Evolutionary conservation across 2,113 vertebrate genomes (phyloP).

Genomic region (Panthera leo): DNA sequence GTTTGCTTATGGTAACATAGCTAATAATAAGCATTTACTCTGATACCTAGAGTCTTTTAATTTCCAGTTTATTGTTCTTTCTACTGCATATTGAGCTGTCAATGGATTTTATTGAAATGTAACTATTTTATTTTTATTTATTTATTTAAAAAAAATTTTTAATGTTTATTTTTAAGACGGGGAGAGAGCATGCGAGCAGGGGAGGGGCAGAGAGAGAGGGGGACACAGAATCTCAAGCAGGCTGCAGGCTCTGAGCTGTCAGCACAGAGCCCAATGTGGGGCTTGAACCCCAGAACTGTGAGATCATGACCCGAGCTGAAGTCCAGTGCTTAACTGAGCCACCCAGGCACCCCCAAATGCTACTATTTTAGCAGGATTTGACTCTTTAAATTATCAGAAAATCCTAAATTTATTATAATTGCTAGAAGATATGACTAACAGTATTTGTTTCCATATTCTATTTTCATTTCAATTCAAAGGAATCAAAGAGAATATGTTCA

Average conservation of each 20-base stretch:
- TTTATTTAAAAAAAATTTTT: no score
- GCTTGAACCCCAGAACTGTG: no score
- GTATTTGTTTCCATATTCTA: background rate
- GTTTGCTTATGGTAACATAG: background rate
- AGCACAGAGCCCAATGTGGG: no score
- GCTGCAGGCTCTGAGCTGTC: no score
- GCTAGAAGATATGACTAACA: background rate
- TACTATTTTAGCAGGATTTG: slow-evolving; percentile 28
- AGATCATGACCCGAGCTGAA: no score
- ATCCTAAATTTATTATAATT: background rate
- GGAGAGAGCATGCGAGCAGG: no score
- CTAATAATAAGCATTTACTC: background rate
- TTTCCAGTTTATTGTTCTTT: background rate
- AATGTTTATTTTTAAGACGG: no score
- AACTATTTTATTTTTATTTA: background rate
- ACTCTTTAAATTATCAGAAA: slow-evolving; percentile 28
- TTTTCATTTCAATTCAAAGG: background rate
- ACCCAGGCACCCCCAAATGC: background rate
- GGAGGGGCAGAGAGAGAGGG: no score
- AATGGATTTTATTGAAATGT: slow-evolving; percentile 24
- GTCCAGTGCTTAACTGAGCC: no score
- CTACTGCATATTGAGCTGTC: background rate
- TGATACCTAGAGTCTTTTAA: background rate
- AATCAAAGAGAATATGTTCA: slow-evolving; percentile 29
- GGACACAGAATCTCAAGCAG: no score